These are phyloP conservation scores for Stigmatopora argus DNA, from an alignment of 2,113 vertebrate genomes.

Conservation along the genomic window DNA sequence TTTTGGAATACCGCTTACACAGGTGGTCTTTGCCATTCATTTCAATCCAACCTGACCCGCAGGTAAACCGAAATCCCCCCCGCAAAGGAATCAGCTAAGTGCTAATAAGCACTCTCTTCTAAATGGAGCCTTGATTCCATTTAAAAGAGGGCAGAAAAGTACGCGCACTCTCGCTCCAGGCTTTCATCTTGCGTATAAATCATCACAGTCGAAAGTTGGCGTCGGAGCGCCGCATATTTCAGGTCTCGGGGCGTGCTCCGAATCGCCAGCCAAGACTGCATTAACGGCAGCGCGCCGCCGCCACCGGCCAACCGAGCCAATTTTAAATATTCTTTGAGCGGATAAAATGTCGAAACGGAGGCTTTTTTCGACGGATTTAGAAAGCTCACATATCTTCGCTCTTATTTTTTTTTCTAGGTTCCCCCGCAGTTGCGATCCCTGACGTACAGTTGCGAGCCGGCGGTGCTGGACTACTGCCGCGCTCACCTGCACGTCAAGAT, in stretches of 20 bases:
- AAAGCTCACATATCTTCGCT: constrained; percentile 13
- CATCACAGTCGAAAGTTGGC: constrained; percentile 50
- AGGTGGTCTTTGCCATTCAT: constrained; percentile 40
- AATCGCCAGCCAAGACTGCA: constrained; percentile 47
- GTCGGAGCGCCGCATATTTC: constrained; percentile 50
- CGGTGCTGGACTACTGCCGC: constrained; percentile 64
- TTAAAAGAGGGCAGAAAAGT: constrained; percentile 66
- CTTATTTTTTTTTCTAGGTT: constrained; percentile 41
- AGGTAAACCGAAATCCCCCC: constrained; percentile 45
- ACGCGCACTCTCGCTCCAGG: constrained; percentile 62
- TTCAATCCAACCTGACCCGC: constrained; percentile 53
- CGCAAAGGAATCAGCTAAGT: constrained; percentile 65
- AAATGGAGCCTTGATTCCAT: constrained; percentile 72
- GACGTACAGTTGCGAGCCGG: constrained; percentile 66
- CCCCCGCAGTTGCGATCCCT: constrained; percentile 60
- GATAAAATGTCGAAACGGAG: constrained; percentile 24
- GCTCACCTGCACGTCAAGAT: constrained; percentile 59
- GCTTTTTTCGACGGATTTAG: constrained; percentile 19
- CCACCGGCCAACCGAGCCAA: constrained; percentile 45
- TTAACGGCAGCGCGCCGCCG: constrained; percentile 45
- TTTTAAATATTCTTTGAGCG: constrained; percentile 41
- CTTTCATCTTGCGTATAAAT: constrained; percentile 69
- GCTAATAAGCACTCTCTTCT: constrained; percentile 69
- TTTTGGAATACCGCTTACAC: too few relatives aligned
- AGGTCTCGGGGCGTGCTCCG: constrained; percentile 51